Evolutionary conservation across 2,113 vertebrate genomes (phyloP), one percentile per base, ranked within the genome.

Genomic region (Myrmecophaga tridactyla): DNA sequence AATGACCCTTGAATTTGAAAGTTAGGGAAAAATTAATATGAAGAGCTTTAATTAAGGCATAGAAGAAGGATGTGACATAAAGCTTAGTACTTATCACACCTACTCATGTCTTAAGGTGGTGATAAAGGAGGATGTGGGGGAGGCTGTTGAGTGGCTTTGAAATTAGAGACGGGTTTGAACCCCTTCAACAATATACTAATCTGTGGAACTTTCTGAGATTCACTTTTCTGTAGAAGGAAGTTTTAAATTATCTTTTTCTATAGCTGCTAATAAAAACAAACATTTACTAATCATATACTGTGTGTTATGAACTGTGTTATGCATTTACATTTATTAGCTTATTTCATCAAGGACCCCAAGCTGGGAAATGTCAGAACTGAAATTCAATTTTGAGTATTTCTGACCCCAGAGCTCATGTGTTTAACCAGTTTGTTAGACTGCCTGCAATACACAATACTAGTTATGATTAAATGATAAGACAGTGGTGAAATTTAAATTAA

Each of bases 1-100:
- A 78, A 78, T 65, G 86, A 92, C 90, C 69, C 78, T 78, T 27
- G 72, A 93, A 63, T 76, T 62, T 53, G 34, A 70, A 87, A 72
- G n/a, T 34, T 48, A 76, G 63, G 39, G n/a, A 3, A 27, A 39
- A 51, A 69, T 60, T 25, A 92, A 58, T 39, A 23, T 0, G 9
- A 29, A 39, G 34, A 92, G 67, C n/a, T 87, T 65, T 87, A 82
- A 75, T 87, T 65, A 92, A 87, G 20, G 39, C 25, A 1, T 21
- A 29, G 67, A 56, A 75, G 58, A 65, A 58, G 65, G 65, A 43
- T 27, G 25, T 72, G 82, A 63, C 53, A 63, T 13, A 41, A 39
- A 70, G 62, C 43, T 39, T 14, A 29, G 51, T 14, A 7, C 43
- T 27, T n/a, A 31, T 43, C 77, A 78, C 72, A 85, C 86, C 86